These are phyloP conservation scores for Campylorhamphus procurvoides DNA, from an alignment of 2,113 vertebrate species.

Conservation along the genomic window DNA sequence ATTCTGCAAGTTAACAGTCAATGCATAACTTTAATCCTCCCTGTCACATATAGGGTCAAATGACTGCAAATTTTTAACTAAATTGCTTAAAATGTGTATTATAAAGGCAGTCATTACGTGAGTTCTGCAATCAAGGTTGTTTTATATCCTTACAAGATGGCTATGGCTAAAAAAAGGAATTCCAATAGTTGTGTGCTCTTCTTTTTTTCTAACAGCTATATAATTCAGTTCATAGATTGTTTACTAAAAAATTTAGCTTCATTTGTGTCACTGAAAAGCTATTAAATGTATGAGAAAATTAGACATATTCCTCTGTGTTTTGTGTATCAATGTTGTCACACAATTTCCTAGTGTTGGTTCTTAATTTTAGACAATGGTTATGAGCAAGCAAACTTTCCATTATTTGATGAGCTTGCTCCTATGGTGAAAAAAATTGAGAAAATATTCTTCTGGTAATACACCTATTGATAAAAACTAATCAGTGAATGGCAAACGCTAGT, in stretches of 20 bases:
- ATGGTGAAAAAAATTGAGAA: not conserved
- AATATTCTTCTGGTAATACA: not conserved
- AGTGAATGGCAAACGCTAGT: not conserved
- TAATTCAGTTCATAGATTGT: not conserved
- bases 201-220: not conserved
- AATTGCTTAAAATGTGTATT: not conserved
- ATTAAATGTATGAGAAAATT: not conserved
- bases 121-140: not conserved
- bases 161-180: not conserved
- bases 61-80: not conserved
- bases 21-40: not conserved
- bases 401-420: not conserved
- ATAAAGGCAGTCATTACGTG: not conserved
- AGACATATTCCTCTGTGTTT: not conserved
- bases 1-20: not conserved
- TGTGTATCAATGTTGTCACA: not conserved
- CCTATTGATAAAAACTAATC: not conserved
- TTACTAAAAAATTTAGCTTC: not conserved
- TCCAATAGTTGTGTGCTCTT: not conserved
- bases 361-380: not conserved
- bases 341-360: not conserved
- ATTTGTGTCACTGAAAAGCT: not conserved
- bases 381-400: not conserved
- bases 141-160: not conserved
- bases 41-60: not conserved